Evolutionary conservation across 2,888 invertebrate genomes (phyloP).

Genomic region (Parnassius glacialis): DNA sequence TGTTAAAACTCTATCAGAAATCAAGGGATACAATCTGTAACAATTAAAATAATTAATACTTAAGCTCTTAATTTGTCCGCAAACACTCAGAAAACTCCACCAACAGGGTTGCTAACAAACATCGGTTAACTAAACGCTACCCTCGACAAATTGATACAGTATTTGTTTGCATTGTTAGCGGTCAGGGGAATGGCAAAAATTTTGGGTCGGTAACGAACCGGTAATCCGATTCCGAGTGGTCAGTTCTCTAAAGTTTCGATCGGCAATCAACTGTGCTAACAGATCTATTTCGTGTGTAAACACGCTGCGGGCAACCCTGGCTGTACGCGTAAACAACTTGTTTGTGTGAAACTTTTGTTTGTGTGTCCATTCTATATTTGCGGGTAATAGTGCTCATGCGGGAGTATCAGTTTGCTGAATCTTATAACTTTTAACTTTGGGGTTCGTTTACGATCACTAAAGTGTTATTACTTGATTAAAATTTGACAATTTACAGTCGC

Average conservation of each 20-base stretch:
- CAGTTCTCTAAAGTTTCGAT: constrained; percentile 72
- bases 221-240: constrained; percentile 74
- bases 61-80: constrained; percentile 25
- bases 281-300: constrained; percentile 70
- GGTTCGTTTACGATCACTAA: too few relatives aligned
- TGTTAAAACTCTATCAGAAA: not conserved
- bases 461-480: too few relatives aligned
- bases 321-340: constrained; percentile 21
- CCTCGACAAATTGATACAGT: constrained; percentile 44
- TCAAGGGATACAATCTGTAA: not conserved
- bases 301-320: constrained; percentile 48
- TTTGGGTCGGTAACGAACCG: constrained; percentile 63
- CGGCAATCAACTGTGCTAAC: constrained; percentile 72
- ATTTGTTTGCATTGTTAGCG: constrained; percentile 66
- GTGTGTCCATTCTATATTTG: constrained; percentile 26
- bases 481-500: too few relatives aligned
- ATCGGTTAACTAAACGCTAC: constrained; percentile 40
- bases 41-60: constrained; percentile 36
- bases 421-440: not conserved
- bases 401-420: constrained; percentile 4
- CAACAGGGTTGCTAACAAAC: constrained; percentile 47
- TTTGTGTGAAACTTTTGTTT: constrained; percentile 26
- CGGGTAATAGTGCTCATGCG: constrained; percentile 20
- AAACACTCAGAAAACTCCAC: constrained; percentile 35
- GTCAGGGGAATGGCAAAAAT: constrained; percentile 69